Conservation (phyloP, 2,113 vertebrate species). For the Antechinus flavipes region DNA sequence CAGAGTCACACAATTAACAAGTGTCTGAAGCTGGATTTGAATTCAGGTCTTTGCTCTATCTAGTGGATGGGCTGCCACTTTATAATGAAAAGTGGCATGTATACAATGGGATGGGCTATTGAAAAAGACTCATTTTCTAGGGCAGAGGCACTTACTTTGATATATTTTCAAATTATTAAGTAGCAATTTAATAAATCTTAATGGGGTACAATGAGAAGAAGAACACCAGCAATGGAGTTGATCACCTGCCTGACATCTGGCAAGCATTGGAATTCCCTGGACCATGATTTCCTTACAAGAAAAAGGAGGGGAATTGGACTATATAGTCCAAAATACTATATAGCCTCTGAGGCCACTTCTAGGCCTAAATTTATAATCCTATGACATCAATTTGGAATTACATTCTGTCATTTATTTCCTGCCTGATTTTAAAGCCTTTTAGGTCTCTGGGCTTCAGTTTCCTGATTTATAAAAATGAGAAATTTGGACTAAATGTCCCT, state of each 20-base stretch:
- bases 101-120: neutral
- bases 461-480: neutral
- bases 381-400: neutral
- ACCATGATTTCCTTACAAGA: neutral
- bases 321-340: neutral
- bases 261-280: neutral
- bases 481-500: neutral
- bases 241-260: neutral
- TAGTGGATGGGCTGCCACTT: neutral
- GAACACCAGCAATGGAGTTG: neutral
- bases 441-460: neutral
- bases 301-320: neutral
- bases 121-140: constrained; percentile 53
- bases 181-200: constrained; percentile 73
- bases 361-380: neutral
- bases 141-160: constrained; percentile 49
- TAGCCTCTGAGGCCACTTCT: neutral
- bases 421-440: neutral
- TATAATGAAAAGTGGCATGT: neutral
- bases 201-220: neutral
- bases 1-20: neutral
- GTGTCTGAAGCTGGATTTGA: neutral
- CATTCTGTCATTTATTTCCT: neutral
- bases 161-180: constrained; percentile 66
- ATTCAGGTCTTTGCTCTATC: neutral